Percentiles rank a stretch among this genome's conserved stretches.
Conservation (phyloP, 2,797 vertebrate genomes). For the Dromococcyx pavoninus region DNA sequence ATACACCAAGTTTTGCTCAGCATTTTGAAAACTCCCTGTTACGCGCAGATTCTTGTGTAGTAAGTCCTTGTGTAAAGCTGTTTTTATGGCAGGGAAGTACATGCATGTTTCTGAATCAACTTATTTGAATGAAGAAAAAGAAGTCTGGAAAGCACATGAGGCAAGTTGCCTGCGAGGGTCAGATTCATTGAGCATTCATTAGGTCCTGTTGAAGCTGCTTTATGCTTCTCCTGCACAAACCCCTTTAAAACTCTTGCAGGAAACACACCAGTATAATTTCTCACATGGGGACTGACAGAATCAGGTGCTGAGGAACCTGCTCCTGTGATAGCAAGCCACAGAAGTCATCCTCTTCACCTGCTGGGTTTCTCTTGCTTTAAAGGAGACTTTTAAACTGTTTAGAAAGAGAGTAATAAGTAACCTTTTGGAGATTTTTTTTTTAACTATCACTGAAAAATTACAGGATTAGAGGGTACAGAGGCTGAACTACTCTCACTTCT, state of each 20-base stretch:
- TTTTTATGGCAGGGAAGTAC: background rate
- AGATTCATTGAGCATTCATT: background rate
- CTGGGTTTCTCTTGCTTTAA: background rate
- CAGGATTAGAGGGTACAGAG: background rate
- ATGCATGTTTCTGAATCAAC: background rate
- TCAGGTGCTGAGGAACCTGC: background rate
- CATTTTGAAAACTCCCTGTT: background rate
- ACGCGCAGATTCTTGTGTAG: rapidly evolving
- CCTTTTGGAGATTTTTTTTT: background rate
- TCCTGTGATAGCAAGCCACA: rapidly evolving
- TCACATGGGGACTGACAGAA: background rate
- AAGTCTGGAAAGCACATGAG: background rate
- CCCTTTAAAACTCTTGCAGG: background rate
- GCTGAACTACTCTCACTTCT: background rate
- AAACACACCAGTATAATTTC: background rate
- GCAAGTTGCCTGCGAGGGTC: background rate
- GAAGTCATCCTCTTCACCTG: background rate
- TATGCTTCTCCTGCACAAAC: background rate
- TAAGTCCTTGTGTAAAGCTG: background rate
- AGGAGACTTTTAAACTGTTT: background rate
- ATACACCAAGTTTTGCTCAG: background rate
- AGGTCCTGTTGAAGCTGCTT: background rate
- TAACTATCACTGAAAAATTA: background rate
- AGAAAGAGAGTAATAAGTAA: background rate
- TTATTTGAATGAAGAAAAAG: background rate